A percentile compares a stretch with the other conserved stretches of the same genome.
Evolutionary conservation across 2,113 vertebrate genomes (phyloP).

Genomic region (Egretta garzetta): DNA sequence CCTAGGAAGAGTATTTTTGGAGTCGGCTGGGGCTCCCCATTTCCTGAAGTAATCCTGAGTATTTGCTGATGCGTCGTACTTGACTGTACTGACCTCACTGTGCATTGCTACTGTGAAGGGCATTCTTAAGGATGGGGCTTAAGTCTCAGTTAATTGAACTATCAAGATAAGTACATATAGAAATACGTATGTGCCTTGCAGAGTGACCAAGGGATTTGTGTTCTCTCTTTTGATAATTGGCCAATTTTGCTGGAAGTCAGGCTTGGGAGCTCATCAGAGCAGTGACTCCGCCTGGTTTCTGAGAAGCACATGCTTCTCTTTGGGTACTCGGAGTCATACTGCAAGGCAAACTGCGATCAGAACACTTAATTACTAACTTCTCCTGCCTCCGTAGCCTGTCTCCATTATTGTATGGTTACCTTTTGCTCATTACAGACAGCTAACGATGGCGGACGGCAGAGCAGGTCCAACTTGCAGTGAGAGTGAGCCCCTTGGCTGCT

Average conservation of each 20-base stretch:
- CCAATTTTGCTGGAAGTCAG: background rate
- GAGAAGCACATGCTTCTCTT: background rate
- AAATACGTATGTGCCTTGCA: background rate
- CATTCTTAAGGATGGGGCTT: background rate
- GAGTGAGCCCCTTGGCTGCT: background rate
- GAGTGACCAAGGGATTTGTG: background rate
- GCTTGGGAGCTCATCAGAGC: background rate
- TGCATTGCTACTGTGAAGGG: background rate
- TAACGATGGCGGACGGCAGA: background rate
- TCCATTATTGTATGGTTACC: background rate
- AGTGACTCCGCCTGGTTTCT: background rate
- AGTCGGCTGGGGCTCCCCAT: background rate
- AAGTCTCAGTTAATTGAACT: background rate
- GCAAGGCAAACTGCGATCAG: background rate
- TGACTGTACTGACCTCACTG: background rate
- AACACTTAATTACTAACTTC: background rate
- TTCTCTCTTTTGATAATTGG: background rate
- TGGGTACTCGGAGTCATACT: background rate
- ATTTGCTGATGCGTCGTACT: background rate
- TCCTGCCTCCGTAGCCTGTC: background rate
- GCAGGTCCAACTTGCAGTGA: background rate
- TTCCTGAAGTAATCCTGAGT: background rate
- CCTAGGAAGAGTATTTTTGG: background rate
- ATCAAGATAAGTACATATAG: background rate
- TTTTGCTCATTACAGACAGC: background rate